Evolutionary conservation across 2,113 vertebrate genomes (phyloP).

Genomic region (Copsychus sechellarum): DNA sequence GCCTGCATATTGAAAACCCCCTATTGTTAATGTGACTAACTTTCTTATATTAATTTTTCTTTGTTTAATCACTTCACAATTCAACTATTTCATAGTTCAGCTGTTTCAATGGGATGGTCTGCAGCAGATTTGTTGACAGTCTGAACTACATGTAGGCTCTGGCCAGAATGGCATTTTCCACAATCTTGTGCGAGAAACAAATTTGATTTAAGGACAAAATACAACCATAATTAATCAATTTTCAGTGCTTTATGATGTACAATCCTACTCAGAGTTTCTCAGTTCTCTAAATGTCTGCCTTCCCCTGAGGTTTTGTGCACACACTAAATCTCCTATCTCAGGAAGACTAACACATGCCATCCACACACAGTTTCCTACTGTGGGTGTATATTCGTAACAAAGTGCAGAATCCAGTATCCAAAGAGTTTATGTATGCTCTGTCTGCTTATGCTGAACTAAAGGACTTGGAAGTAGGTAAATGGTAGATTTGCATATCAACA

Average conservation of each 20-base stretch:
- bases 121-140: background rate
- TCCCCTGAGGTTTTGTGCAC: background rate
- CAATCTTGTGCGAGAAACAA: background rate
- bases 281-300: background rate
- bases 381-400: background rate
- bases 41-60: background rate
- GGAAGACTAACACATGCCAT: background rate
- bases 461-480: background rate
- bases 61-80: constrained; percentile 17
- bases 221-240: background rate
- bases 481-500: background rate
- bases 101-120: background rate
- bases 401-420: background rate
- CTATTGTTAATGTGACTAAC: background rate
- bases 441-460: background rate
- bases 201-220: background rate
- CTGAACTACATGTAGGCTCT: background rate
- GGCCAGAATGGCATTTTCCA: background rate
- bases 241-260: background rate
- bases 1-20: background rate
- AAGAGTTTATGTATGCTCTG: background rate
- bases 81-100: background rate
- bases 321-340: background rate
- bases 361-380: background rate
- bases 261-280: background rate